Percentiles rank a stretch among this genome's conserved stretches.
Evolutionary conservation across 1,140 invertebrate species (phyloP).

Genomic region (Hyles euphorbiae): DNA sequence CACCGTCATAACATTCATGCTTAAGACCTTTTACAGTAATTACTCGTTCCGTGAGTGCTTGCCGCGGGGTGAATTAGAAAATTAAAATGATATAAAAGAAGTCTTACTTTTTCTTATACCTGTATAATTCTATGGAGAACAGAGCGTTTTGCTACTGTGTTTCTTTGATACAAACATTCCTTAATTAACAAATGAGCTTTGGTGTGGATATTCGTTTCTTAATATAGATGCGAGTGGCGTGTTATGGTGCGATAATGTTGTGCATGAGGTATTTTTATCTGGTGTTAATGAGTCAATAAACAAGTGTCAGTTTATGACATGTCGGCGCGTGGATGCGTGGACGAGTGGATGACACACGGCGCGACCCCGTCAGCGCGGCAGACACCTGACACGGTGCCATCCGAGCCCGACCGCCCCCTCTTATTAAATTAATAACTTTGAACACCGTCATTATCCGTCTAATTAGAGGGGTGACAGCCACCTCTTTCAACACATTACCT

Average conservation of each 20-base stretch:
- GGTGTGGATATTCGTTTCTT: no score
- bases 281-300: no score
- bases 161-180: no score
- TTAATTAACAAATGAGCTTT: no score
- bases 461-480: conserved; percentile 68
- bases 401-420: conserved; percentile 46
- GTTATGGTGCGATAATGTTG: no score
- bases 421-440: conserved; percentile 75
- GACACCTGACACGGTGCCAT: conserved; percentile 58
- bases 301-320: no score
- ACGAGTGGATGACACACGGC: neutral
- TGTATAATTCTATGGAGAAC: conserved; percentile 28
- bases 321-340: no score
- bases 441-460: conserved; percentile 68
- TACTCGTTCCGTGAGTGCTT: conserved; percentile 45
- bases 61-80: conserved; percentile 64
- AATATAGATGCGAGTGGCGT: no score
- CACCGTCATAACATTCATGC: conserved; percentile 73
- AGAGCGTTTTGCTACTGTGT: neutral
- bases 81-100: conserved; percentile 70
- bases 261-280: no score
- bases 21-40: conserved; percentile 74
- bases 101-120: conserved; percentile 60
- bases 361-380: neutral
- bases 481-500: conserved; percentile 66